Base-by-base conservation (phyloP, 1,140 invertebrate genomes). In the Phenacoccus solenopsis region DNA sequence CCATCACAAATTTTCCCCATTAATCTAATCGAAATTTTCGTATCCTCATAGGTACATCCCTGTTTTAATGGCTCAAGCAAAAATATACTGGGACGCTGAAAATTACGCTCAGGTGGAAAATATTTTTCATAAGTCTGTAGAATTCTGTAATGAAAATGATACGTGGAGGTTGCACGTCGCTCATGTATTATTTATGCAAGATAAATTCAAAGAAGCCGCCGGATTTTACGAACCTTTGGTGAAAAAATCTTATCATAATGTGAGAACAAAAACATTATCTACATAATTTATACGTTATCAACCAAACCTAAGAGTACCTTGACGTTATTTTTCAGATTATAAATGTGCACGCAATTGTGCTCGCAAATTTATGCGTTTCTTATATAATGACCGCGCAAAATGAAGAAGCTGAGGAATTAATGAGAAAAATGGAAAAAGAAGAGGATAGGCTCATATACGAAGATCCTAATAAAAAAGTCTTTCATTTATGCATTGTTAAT, bases 301-400 rank as follows among this genome's bases (percentile, higher is more conserved):
- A 22, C 35, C 4, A 25, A 24, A 28, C 35, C 28, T 21, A 71
- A n/a, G n/a, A 32, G 5, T 16, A 57, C 9, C 22, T 61, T 21
- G 49, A 21, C 21, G 3, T 69, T 20, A 20, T 25, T 77, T 77
- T 82, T 71, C 74, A 89, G 90, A 93, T 98, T 74, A 82, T 98
- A 76, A 89, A 91, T 75, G 89, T 98, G 0, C 96, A 93, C 77
- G 94, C 97, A 1, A 95, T 98, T 70, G 94, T 99, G 59, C 82
- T 99, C 73, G 97, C 97, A 3, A 99, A 99, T 81, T 81, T 99
- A 10, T 99, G 98, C 80, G 96, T 99, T 0, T 96, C 94, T 61
- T 99, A 99, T 77, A 98, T 99, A 73, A 97, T 99, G 94, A 98
- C 94, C 0, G 93, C 92, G 68, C 94, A 98, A 80, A 99, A 99